Percentiles rank a stretch among this genome's conserved stretches.
phyloP scores from a whole-genome alignment of 2,113 vertebrate genomes.

The Takifugu bimaculatus region DNA sequence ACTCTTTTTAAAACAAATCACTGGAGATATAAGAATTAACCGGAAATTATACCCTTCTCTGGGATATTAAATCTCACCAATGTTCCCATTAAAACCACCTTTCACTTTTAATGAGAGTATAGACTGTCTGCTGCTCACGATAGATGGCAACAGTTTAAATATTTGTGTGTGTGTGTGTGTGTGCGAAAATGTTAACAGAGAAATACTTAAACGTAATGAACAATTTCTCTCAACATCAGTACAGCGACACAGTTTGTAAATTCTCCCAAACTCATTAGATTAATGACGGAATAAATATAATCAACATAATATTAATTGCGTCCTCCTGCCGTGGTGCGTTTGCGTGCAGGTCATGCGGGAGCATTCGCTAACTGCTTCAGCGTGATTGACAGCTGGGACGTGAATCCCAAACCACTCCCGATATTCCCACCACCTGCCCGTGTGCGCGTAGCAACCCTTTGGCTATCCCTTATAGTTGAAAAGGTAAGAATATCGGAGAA shows the following conservation, averaged over 20 bases:
- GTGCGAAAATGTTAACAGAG: too few species aligned
- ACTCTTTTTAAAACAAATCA: conserved; percentile 39
- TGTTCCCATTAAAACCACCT: too few species aligned
- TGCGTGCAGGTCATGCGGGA: conserved; percentile 31
- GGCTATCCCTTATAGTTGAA: too few species aligned
- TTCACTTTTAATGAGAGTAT: too few species aligned
- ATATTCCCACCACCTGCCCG: not conserved
- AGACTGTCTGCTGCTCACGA: not conserved
- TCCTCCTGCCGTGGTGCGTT: conserved; percentile 22
- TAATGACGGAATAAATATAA: not conserved
- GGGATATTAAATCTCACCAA: too few species aligned
- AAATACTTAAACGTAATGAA: too few species aligned
- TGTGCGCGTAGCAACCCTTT: not conserved
- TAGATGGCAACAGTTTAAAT: too few species aligned
- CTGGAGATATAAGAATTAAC: conserved; percentile 9
- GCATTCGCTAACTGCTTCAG: not conserved
- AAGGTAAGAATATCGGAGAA: too few species aligned
- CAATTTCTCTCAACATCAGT: too few species aligned
- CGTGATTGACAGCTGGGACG: not conserved
- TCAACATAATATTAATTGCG: not conserved
- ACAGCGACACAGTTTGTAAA: not conserved
- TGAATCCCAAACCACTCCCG: not conserved
- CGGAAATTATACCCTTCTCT: not conserved
- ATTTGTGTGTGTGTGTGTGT: too few species aligned
- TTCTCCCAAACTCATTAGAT: not conserved